Conservation (phyloP, 1,140 invertebrate species). For the Pissodes strobi region DNA sequence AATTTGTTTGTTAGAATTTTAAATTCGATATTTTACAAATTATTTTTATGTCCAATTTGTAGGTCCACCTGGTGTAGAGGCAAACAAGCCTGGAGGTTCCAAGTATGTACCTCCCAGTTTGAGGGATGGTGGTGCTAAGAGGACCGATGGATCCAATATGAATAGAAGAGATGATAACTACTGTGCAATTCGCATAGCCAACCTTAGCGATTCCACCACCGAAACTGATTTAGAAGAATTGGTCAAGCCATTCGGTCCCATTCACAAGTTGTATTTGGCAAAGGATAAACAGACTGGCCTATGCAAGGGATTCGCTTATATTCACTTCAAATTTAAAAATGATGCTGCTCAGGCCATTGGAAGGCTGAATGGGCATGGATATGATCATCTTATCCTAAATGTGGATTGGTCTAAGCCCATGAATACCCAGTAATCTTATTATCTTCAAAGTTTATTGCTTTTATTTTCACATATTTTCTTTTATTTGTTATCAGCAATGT, state of each 20-base stretch:
- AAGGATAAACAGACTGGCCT: constrained; percentile 80
- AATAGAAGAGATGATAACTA: constrained; percentile 78
- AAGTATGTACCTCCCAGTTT: constrained; percentile 88
- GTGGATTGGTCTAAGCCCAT: constrained; percentile 97
- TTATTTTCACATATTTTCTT: too few relatives aligned
- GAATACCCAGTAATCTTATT: constrained; percentile 24
- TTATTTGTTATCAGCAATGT: too few relatives aligned
- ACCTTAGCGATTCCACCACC: constrained; percentile 93
- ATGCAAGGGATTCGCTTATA: constrained; percentile 96
- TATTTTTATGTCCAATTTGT: neutral
- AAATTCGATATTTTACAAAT: neutral
- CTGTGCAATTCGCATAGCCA: constrained; percentile 94
- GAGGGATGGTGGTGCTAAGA: constrained; percentile 77
- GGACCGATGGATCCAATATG: constrained; percentile 74
- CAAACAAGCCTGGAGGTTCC: constrained; percentile 56
- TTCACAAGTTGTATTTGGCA: constrained; percentile 86
- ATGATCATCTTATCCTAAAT: constrained; percentile 96
- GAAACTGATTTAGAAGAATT: constrained; percentile 95
- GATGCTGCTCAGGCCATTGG: constrained; percentile 92
- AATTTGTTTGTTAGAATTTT: too few relatives aligned
- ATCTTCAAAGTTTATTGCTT: neutral
- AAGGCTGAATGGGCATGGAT: constrained; percentile 91
- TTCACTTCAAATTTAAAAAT: constrained; percentile 87
- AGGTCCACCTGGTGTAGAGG: constrained; percentile 49
- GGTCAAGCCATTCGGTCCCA: constrained; percentile 87